Base-by-base conservation (phyloP, 2,888 invertebrate genomes). In the Chironomus tentans region DNA sequence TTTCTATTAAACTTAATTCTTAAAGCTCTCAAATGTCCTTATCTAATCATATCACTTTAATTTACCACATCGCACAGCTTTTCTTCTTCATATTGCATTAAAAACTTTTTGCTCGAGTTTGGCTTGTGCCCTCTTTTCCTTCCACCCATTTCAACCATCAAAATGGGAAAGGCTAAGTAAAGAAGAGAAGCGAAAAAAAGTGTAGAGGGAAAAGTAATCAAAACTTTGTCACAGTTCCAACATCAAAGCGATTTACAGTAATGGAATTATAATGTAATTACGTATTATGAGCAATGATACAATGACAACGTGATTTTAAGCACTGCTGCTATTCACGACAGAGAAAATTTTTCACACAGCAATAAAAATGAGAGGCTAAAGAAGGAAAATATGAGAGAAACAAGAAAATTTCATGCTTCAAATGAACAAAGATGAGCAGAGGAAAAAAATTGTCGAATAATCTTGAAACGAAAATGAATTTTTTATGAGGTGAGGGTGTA, bases 201-300 rank as follows among this genome's bases (percentile, higher is more conserved):
- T 72, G 61, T 70, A 50, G 70, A 50, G 56, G 56, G 56, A 65
- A 65, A 65, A 65, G 65, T 65, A 65, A 65, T 65, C 65, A 65
- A 50, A 50, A 72, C 72, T 72, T 72, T 72, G 65, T 72, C 62
- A 72, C 71, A 71, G 71, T 56, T 4, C n/a, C 72, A 71, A 72
- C 72, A 50, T 72, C 72, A 72, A 72, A 72, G 61, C 24, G 62
- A 24, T 21, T 72, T 65, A 47, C 47, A 71, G 56, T 72, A 72
- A 72, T 72, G 72, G 72, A 72, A 72, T 72, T 72, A 72, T 72
- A 72, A 72, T 62, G 72, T 72, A 72, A 72, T 72, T 72, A 72
- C 62, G 50, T 48, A 46, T 70, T 46, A 38, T 56, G 50, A 22
- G 70, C 50, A 50, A 62, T 72, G 72, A 72, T 72, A 72, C 50